A percentile compares a stretch with the other conserved stretches of the same genome.
phyloP scores from a whole-genome alignment of 1,140 invertebrate species.

The Halesus radiatus region DNA sequence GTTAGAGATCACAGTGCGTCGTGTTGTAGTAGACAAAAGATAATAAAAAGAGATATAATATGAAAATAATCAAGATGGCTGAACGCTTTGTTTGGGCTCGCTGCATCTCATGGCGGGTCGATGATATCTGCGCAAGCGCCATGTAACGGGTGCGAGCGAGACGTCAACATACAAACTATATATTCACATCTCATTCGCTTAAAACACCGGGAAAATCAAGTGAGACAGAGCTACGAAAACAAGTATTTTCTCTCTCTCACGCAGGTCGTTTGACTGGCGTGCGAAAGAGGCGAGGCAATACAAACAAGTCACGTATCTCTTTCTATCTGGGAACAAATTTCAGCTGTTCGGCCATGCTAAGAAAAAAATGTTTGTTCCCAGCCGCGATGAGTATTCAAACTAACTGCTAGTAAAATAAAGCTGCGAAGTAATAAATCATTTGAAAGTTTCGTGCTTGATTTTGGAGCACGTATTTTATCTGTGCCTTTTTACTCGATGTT shows the following conservation, averaged over 20 bases:
- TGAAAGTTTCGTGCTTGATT: background rate
- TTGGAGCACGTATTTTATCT: background rate
- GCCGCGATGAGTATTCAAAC: background rate
- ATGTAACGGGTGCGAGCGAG: background rate
- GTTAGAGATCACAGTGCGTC: constrained; percentile 16
- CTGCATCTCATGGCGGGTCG: constrained; percentile 43
- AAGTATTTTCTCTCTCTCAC: constrained; percentile 33
- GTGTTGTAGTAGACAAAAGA: constrained; percentile 21
- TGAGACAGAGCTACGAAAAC: constrained; percentile 38
- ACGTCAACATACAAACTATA: background rate
- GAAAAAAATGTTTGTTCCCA: background rate
- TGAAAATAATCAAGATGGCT: constrained; percentile 42
- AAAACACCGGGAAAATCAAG: constrained; percentile 23
- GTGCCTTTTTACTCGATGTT: background rate
- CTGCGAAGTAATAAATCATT: background rate
- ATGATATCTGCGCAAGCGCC: constrained; percentile 42
- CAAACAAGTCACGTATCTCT: constrained; percentile 34
- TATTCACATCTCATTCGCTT: constrained; percentile 1
- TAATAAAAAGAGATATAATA: constrained; percentile 32
- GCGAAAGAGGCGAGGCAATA: background rate
- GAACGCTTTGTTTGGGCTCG: constrained; percentile 27
- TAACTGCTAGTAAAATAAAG: background rate
- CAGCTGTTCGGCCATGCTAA: constrained; percentile 41
- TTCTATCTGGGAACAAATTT: constrained; percentile 28
- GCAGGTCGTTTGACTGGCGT: background rate